Evolutionary conservation across 1,140 invertebrate genomes (phyloP).

Genomic region (Brachionus paranguensis): DNA sequence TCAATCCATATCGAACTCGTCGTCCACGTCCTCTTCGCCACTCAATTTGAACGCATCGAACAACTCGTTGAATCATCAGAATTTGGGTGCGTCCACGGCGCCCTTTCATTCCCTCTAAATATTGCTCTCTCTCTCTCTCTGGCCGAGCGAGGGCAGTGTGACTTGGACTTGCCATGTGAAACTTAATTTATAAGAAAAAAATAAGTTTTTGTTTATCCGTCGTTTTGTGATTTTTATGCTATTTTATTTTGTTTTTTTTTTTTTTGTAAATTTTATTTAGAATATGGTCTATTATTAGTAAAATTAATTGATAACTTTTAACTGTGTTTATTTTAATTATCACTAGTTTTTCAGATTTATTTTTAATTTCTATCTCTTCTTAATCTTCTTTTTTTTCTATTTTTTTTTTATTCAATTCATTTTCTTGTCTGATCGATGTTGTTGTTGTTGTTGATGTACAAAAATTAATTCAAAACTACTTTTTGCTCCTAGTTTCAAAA

Average conservation of each 20-base stretch:
- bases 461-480: not conserved
- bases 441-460: not conserved
- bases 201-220: constrained; percentile 11
- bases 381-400: too few relatives aligned
- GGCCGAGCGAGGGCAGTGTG: not conserved
- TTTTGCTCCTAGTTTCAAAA: not conserved
- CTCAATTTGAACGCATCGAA: constrained; percentile 5
- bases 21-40: constrained; percentile 33
- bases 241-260: not conserved
- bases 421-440: not conserved
- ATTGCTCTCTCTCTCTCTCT: too few relatives aligned
- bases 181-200: not conserved
- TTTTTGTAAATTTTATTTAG: constrained; percentile 6
- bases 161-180: not conserved
- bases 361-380: too few relatives aligned
- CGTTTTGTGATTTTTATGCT: not conserved
- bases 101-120: constrained; percentile 24
- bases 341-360: too few relatives aligned
- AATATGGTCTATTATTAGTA: constrained; percentile 18
- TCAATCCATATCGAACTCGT: constrained; percentile 37
- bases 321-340: not conserved
- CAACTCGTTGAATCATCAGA: not conserved
- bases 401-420: not conserved
- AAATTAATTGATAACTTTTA: not conserved
- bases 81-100: not conserved